Base-by-base conservation (phyloP, 2,888 invertebrate genomes). In the Sepiola atlantica region DNA sequence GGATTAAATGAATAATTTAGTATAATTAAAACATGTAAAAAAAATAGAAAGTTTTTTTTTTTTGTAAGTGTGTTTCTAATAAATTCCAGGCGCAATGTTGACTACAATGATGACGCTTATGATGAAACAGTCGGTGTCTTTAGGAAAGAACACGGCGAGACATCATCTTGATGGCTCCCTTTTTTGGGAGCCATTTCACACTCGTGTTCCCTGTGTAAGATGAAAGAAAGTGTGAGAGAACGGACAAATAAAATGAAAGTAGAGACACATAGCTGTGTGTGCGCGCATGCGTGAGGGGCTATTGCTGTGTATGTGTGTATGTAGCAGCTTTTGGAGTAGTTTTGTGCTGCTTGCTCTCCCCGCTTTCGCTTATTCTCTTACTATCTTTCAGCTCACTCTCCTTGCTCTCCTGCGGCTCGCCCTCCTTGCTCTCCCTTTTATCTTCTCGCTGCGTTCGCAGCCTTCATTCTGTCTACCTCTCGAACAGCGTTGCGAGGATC, bases 241-340 rank as follows among this genome's bases (percentile, higher is more conserved):
- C n/a, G 77, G n/a, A 77, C 77, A 77, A 77, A 61, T n/a, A 77
- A 77, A 77, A n/a, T 32, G 77, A 77, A 77, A 77, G 77, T 77
- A 77, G 77, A 77, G 32, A 77, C 77, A 77, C 77, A n/a, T 8
- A n/a, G n/a, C 28, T 28, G 28, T 77, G 16, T n/a, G n/a, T 77
- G 77, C 14, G 77, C 77, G 77, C 77, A 77, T 77, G 77, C 77
- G 77, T 77, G n/a, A 77, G 77, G 14, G n/a, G n/a, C 77, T 14
- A n/a, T 12, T 14, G 28, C 77, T 28, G 28, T 24, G 12, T 77
- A n/a, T 77, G n/a, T 77, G 77, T 77, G 77, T 77, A 6, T 77
- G 77, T 77, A n/a, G 28, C 24, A 24, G 61, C 24, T 21, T 61
- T n/a, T 77, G 77, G n/a, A n/a, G 28, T 28, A 14, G 77, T n/a